These are phyloP conservation scores for Montipora foliosa DNA, from an alignment of 64 coral and sea anemone genomes.

Conservation along the genomic window DNA sequence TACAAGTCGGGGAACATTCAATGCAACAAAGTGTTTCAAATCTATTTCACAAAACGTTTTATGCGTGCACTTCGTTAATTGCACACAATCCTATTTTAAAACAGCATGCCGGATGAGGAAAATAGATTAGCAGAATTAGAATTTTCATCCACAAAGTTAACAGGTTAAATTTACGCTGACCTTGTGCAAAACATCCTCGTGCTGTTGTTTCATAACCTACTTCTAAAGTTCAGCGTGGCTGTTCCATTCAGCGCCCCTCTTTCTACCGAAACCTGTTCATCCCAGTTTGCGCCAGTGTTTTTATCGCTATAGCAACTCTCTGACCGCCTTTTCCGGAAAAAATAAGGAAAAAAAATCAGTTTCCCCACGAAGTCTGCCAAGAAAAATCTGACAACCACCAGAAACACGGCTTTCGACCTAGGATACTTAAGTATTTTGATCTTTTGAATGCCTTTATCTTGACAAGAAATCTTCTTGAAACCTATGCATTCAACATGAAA, in stretches of 20 bases:
- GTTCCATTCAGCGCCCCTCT: no score
- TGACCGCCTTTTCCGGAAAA: not conserved
- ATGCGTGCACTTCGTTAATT: not conserved
- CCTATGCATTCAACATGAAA: slow-evolving; percentile 16
- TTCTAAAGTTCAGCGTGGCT: no score
- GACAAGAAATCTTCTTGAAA: slow-evolving; percentile 37
- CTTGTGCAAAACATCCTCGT: no score
- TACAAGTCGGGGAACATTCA: not conserved
- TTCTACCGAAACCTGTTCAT: no score
- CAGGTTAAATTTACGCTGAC: no score
- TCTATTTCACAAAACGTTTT: not conserved
- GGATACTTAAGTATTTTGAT: not conserved
- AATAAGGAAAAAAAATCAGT: not conserved
- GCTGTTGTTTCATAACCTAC: no score
- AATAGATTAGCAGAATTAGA: not conserved
- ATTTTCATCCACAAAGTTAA: no score
- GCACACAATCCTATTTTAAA: not conserved
- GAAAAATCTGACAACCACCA: not conserved
- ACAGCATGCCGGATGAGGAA: no score
- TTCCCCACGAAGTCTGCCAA: not conserved
- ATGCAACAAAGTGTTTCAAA: slow-evolving; percentile 32
- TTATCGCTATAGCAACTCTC: not conserved
- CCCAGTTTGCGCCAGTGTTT: not conserved
- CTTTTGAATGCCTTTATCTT: slow-evolving; percentile 50
- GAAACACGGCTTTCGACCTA: not conserved